Percentiles rank a stretch among this genome's conserved stretches.
phyloP scores from a whole-genome alignment of 2,113 vertebrate genomes.

The Poeciliopsis turrubarensis region DNA sequence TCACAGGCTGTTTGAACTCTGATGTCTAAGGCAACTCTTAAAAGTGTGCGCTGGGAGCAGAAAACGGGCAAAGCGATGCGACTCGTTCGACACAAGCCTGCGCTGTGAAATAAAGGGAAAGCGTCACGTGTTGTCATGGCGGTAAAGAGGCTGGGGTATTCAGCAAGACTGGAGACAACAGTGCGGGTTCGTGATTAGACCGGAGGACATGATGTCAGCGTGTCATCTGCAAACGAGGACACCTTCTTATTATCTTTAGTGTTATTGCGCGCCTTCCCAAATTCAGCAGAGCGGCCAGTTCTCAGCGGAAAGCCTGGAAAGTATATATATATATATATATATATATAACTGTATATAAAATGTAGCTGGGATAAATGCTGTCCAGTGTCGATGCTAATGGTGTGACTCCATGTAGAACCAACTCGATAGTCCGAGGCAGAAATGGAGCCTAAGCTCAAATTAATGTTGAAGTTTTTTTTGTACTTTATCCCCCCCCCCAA shows the following conservation, averaged over 20 bases:
- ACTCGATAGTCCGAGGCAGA: no score
- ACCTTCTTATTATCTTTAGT: neutral
- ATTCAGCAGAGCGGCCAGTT: no score
- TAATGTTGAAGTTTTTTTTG: neutral
- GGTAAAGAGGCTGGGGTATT: neutral
- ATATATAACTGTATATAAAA: no score
- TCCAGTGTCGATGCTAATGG: no score
- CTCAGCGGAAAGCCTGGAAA: neutral
- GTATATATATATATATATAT: no score
- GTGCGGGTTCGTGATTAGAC: no score
- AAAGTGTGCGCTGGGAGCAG: conserved; percentile 70
- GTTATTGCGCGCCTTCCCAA: neutral
- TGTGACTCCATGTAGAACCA: neutral
- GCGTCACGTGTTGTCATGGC: neutral
- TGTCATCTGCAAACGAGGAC: neutral
- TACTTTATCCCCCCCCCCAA: no score
- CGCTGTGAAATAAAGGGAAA: neutral
- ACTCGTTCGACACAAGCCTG: neutral
- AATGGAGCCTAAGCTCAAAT: neutral
- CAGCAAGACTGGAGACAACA: neutral
- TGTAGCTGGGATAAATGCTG: no score
- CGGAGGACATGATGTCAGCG: no score
- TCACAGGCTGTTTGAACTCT: conserved; percentile 69
- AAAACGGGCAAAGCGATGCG: neutral
- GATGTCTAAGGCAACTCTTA: conserved; percentile 77